Evolutionary conservation across 2,797 vertebrate genomes (phyloP).

Genomic region (Alauda arvensis): DNA sequence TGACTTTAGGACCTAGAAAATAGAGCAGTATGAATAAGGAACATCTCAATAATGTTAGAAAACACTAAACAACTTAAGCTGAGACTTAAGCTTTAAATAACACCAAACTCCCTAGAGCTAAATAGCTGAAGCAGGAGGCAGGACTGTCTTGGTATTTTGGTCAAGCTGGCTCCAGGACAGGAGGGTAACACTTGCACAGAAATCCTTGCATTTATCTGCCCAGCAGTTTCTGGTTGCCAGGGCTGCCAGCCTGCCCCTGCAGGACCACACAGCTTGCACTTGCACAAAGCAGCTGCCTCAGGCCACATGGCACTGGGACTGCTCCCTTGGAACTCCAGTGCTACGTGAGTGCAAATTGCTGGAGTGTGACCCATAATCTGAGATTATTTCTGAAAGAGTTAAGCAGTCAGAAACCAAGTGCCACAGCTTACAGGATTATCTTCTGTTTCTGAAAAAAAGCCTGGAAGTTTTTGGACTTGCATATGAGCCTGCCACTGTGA

Average conservation of each 20-base stretch:
- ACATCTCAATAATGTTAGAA: not conserved
- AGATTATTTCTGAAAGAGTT: not conserved
- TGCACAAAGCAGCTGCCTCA: not conserved
- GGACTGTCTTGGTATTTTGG: not conserved
- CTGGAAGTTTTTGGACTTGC: not conserved
- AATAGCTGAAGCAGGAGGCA: not conserved
- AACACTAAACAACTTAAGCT: not conserved
- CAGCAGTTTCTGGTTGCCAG: not conserved
- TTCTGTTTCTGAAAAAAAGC: not conserved
- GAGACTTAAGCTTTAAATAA: not conserved
- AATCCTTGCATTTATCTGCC: not conserved
- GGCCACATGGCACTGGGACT: fast-evolving
- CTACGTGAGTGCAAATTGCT: not conserved
- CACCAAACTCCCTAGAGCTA: not conserved
- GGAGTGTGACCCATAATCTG: not conserved
- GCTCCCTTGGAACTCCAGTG: not conserved
- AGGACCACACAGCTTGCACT: not conserved
- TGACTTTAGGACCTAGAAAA: not conserved
- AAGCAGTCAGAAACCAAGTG: not conserved
- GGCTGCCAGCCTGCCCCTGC: not conserved
- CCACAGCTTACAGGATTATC: not conserved
- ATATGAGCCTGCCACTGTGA: not conserved
- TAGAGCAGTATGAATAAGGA: not conserved
- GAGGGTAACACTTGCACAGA: not conserved
- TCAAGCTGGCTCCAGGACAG: not conserved